A percentile compares a stretch with the other conserved stretches of the same genome.
phyloP scores from a whole-genome alignment of 2,797 vertebrate genomes.

The Caiman crocodilus region DNA sequence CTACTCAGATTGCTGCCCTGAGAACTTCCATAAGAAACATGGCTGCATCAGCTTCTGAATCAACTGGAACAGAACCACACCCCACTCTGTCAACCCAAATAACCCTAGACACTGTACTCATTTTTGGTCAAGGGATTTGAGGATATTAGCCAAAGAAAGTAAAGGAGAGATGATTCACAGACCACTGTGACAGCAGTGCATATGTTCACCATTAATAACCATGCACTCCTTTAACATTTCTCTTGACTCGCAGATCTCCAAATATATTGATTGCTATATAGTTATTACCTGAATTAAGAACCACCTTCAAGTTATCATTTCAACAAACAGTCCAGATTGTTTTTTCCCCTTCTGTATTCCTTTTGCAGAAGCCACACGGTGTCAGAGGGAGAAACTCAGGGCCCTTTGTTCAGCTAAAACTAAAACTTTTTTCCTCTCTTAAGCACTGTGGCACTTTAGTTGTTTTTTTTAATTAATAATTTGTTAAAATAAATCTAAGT shows the following conservation, averaged over 20 bases:
- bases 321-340: not conserved
- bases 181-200: not conserved
- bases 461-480: not conserved
- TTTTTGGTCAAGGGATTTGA: not conserved
- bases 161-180: not conserved
- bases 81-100: not conserved
- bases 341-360: not conserved
- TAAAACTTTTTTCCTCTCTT: not conserved
- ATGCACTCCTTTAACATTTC: not conserved
- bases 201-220: not conserved
- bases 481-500: not conserved
- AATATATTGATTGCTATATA: not conserved
- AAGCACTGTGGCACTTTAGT: not conserved
- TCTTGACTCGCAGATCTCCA: not conserved
- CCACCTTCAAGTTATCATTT: not conserved
- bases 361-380: not conserved
- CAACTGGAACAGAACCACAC: no score
- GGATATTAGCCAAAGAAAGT: not conserved
- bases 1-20: not conserved
- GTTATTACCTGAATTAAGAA: not conserved
- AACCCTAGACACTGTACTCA: not conserved
- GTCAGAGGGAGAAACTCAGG: not conserved
- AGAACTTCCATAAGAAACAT: not conserved
- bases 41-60: not conserved
- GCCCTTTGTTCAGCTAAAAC: not conserved